phyloP scores from a whole-genome alignment of 2,888 invertebrate genomes.

The Ophion ventricosus region DNA sequence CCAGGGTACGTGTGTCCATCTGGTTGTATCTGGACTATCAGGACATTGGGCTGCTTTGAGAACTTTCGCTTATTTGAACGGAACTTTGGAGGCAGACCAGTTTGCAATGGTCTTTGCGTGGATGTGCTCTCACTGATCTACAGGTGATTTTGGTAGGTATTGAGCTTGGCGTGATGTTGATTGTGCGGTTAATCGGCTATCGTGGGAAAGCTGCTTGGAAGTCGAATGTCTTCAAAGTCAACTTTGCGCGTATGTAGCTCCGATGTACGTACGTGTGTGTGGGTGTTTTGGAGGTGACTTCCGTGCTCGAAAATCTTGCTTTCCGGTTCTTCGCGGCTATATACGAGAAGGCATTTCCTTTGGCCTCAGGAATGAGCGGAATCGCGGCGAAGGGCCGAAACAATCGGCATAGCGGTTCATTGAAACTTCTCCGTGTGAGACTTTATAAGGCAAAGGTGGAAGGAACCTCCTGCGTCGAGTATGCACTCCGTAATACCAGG shows the following conservation, averaged over 20 bases:
- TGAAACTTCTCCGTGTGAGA: slow-evolving; percentile 28
- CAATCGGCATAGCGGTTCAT: slow-evolving; percentile 30
- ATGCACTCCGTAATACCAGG: neutral
- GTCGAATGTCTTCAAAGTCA: no score
- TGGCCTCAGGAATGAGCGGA: slow-evolving; percentile 20
- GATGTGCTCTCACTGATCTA: no score
- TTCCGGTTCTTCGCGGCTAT: slow-evolving; percentile 13
- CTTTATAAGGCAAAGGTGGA: neutral
- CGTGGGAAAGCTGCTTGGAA: no score
- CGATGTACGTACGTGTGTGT: neutral
- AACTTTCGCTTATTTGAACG: no score
- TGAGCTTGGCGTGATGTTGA: no score
- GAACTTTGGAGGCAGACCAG: no score
- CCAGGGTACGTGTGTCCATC: neutral
- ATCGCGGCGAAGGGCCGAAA: slow-evolving; percentile 25
- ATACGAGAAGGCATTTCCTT: slow-evolving; percentile 3
- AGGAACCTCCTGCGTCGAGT: slow-evolving; percentile 2
- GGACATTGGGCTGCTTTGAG: no score
- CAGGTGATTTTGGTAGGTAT: no score
- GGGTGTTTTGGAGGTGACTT: neutral
- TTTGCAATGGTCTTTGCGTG: no score
- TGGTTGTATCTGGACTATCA: neutral
- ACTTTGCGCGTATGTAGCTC: no score
- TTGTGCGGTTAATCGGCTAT: no score
- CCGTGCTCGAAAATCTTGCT: slow-evolving; percentile 10